Evolutionary conservation across 2,113 vertebrate species (phyloP), one percentile per base, ranked within the genome.

Genomic region (Cavia porcellus): DNA sequence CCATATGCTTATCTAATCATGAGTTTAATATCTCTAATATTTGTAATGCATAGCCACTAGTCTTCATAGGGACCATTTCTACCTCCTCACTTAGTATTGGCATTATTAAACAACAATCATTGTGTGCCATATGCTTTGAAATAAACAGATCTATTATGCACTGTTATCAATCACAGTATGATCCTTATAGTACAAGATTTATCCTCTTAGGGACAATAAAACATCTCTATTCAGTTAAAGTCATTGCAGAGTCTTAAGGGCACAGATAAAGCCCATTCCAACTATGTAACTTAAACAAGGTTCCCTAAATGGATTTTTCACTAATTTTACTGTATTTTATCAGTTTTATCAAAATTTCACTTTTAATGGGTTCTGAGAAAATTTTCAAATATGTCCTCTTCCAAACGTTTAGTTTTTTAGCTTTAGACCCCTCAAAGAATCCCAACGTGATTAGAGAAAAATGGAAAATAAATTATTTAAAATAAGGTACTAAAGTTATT

Each of bases 21-120:
- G 72, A 62, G 72, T 94, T 81, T 68, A 89, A 47, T 47, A n/a
- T 68, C 24, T 82, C 25, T 72, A 83, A 72, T 84, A 50, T 91
- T 86, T 89, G 28, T 42, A 68, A 89, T 11, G 50, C 17, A 52
- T 3, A 32, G 57, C 12, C 75, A 74, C 32, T 82, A 55, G 50
- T 86, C 74, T 94, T 83, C 61, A 59, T 5, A 45, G 47, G 3
- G 5, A n/a, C 81, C 11, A 4, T 90, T 92, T 64, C 20, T 19
- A 74, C 47, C 61, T 47, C 72, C 50, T 97, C 90, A 25, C 77
- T 89, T 92, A 30, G 68, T 68, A 14, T 61, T 47, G 81, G 55
- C 68, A 96, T 97, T 97, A 96, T 89, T 98, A 96, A 97, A 88
- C 72, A 75, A 92, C 97, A 98, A 96, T 97, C 94, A 92, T 14